phyloP scores from a whole-genome alignment of 2,797 vertebrate species.

The Tenualosa ilisha region DNA sequence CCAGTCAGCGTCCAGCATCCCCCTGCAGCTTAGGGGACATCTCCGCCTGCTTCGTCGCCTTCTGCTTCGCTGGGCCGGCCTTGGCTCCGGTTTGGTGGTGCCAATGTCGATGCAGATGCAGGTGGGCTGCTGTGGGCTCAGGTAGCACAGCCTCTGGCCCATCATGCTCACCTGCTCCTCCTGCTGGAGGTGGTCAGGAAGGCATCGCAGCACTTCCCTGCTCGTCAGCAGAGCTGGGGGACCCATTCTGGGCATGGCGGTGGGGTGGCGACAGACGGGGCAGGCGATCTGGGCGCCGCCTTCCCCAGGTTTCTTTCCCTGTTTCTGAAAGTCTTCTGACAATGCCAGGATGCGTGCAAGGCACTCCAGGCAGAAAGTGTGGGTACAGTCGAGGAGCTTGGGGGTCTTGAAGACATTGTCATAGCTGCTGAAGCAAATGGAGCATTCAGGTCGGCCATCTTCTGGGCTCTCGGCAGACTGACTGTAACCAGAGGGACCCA shows the following conservation, averaged over 20 bases:
- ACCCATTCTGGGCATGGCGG: constrained; percentile 70
- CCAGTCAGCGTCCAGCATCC: constrained; percentile 61
- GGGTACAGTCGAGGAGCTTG: constrained; percentile 88
- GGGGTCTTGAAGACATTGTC: constrained; percentile 97
- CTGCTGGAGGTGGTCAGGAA: constrained; percentile 70
- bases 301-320: not conserved
- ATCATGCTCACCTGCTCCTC: constrained; percentile 80
- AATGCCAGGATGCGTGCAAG: constrained; percentile 86
- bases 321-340: constrained; percentile 51
- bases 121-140: constrained; percentile 46
- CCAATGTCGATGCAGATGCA: constrained; percentile 78
- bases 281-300: constrained; percentile 73
- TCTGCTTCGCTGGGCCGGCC: constrained; percentile 27
- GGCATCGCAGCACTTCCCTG: constrained; percentile 72
- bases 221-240: constrained; percentile 75
- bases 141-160: constrained; percentile 79
- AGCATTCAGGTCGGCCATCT: constrained; percentile 82
- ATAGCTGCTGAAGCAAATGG: constrained; percentile 92
- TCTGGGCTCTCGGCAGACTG: constrained; percentile 28
- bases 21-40: not conserved
- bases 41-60: not conserved
- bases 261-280: constrained; percentile 80
- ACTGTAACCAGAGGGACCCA: not conserved
- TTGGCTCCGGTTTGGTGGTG: constrained; percentile 66
- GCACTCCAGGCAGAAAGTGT: constrained; percentile 95